Conservation (phyloP, 1,140 invertebrate genomes). For the Pteromalus puparum region DNA sequence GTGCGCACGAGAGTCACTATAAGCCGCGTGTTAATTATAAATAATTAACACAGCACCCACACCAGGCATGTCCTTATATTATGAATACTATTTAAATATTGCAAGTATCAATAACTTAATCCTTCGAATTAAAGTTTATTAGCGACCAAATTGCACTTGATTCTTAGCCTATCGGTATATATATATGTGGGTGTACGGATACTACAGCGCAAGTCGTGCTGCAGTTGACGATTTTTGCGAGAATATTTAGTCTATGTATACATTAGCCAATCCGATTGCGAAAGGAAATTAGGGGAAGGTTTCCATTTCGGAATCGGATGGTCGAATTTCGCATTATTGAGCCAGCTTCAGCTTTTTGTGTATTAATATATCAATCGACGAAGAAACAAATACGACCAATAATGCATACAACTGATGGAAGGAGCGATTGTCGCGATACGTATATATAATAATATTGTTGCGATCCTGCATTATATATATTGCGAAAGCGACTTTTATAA, state of each 20-base stretch:
- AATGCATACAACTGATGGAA: conserved; percentile 2
- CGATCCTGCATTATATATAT: not conserved
- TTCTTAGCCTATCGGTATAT: not conserved
- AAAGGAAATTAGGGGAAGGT: conserved; percentile 73
- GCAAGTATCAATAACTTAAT: not conserved
- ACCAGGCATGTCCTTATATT: not conserved
- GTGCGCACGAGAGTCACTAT: not conserved
- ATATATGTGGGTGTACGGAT: not conserved
- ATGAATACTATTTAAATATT: not conserved
- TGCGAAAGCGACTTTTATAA: conserved; percentile 43
- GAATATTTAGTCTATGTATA: not conserved
- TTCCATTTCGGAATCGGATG: conserved; percentile 63
- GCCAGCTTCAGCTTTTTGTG: not conserved
- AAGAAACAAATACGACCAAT: not conserved
- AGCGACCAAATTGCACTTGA: too few relatives aligned
- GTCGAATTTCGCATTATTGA: not conserved
- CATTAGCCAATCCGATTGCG: conserved; percentile 52
- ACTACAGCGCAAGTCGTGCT: not conserved
- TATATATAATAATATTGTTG: not conserved
- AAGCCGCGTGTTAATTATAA: not conserved
- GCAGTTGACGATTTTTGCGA: not conserved
- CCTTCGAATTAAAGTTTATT: too few relatives aligned
- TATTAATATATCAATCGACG: not conserved
- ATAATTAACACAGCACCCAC: not conserved
- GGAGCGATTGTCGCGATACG: not conserved